Conservation (phyloP, 2,113 vertebrate genomes). For the Myrmecophaga tridactyla region DNA sequence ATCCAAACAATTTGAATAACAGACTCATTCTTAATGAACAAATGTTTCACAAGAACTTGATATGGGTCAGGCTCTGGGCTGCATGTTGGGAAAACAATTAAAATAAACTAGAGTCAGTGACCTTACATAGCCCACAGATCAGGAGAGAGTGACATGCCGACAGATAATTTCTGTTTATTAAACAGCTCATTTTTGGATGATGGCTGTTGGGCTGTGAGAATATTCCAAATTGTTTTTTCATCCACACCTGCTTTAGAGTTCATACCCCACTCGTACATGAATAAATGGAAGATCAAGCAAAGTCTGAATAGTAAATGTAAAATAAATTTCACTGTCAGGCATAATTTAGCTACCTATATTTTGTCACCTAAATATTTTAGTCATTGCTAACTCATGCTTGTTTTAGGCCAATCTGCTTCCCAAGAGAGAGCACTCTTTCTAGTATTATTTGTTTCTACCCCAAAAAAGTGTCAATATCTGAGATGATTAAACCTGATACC, state of each 20-base stretch:
- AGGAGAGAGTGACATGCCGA: neutral
- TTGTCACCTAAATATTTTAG: neutral
- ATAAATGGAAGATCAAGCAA: neutral
- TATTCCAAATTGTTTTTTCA: neutral
- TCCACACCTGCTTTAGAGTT: neutral
- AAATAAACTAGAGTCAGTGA: neutral
- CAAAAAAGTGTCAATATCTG: neutral
- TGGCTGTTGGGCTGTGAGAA: neutral
- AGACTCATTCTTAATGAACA: neutral
- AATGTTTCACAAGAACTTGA: neutral
- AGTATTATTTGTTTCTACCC: neutral
- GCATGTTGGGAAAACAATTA: neutral
- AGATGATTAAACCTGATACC: neutral
- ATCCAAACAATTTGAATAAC: neutral
- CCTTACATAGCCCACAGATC: neutral
- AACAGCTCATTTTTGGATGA: neutral
- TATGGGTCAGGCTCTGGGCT: neutral
- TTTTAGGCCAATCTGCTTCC: neutral
- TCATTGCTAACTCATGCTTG: neutral
- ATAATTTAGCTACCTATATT: neutral
- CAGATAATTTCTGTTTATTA: neutral
- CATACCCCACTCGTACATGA: neutral
- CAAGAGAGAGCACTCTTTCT: neutral
- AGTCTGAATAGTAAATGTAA: neutral
- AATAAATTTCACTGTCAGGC: neutral